Evolutionary conservation across 2,888 invertebrate genomes (phyloP), one percentile per base, ranked within the genome.

Genomic region (Apocheima hispidaria): DNA sequence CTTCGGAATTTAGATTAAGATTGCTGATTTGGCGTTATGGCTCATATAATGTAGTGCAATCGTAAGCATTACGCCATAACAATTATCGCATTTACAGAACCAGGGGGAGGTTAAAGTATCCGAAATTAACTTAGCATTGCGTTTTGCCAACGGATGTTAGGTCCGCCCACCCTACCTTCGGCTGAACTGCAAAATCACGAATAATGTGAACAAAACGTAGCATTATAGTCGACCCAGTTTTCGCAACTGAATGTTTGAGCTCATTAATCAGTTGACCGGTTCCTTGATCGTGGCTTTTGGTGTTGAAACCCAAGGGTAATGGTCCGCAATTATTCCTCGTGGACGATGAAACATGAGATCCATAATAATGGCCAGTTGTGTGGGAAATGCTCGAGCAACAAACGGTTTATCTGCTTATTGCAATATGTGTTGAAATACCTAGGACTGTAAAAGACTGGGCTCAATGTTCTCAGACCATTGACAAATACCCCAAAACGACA

Each of bases 241-340:
- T 64, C 66, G 74, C 77, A 83, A 83, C 71, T 62, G 70, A 71
- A 71, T 73, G 68, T 70, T 68, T 65, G 71, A 69, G 73, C 74
- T 83, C 82, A 82, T 86, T 82, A 83, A 85, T 84, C 83, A 84
- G 84, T 82, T 78, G 72, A 61, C 66, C 70, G 75, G 81, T 79
- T 79, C 82, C 77, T 75, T 75, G 77, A 71, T 84, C 81, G 80
- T 79, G 73, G 71, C 41, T 75, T 20, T 36, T 66, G 66, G 74
- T 82, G 80, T 81, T 78, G 83, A 79, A 84, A 87, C 61, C 63
- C 65, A 66, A 70, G 69, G 70, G 68, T 71, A 76, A 74, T 77
- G 76, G 71, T 71, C 63, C 65, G 66, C 73, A 77, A 82, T 81
- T 77, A 81, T 81, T 77, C 69, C 65, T 72, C 68, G 63, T 65